These are phyloP conservation scores for Drosophila malerkotliana DNA, from an alignment of 1,140 invertebrate species.

Conservation along the genomic window DNA sequence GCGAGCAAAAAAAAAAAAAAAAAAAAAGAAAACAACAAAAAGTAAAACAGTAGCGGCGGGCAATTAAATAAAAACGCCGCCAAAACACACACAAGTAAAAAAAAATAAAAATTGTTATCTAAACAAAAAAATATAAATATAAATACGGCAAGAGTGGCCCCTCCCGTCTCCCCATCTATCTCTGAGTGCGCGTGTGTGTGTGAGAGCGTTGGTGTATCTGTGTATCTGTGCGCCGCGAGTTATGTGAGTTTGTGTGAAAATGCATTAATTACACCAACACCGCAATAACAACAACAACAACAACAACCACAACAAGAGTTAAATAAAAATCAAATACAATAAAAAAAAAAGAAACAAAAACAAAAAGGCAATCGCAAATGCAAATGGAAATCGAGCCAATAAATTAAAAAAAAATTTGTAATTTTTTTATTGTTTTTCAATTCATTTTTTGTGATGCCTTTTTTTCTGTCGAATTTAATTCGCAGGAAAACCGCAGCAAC, in stretches of 20 bases:
- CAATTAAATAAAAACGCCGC: slow-evolving; percentile 68
- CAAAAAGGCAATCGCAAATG: slow-evolving; percentile 56
- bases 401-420: slow-evolving; percentile 48
- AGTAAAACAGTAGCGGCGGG: slow-evolving; percentile 34
- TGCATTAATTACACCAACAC: slow-evolving; percentile 75
- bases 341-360: slow-evolving; percentile 62
- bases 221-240: slow-evolving; percentile 52
- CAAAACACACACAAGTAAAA: slow-evolving; percentile 66
- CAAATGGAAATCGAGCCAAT: slow-evolving; percentile 52
- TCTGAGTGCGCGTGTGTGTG: slow-evolving; percentile 7
- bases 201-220: slow-evolving; percentile 25
- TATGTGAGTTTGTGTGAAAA: slow-evolving; percentile 65
- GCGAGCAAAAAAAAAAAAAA: slow-evolving; percentile 40
- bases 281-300: slow-evolving; percentile 23
- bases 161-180: slow-evolving; percentile 23
- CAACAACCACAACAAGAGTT: slow-evolving; percentile 19
- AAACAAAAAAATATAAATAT: slow-evolving; percentile 20
- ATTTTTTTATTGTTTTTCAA: slow-evolving; percentile 75
- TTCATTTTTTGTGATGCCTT: slow-evolving; percentile 64
- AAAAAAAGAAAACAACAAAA: slow-evolving; percentile 19
- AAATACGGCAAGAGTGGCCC: slow-evolving; percentile 50
- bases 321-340: slow-evolving; percentile 55
- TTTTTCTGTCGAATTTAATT: slow-evolving; percentile 66
- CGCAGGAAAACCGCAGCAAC: slow-evolving; percentile 41
- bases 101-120: slow-evolving; percentile 46